Conservation (phyloP, 1,140 invertebrate genomes). For the Leguminivora glycinivorella region DNA sequence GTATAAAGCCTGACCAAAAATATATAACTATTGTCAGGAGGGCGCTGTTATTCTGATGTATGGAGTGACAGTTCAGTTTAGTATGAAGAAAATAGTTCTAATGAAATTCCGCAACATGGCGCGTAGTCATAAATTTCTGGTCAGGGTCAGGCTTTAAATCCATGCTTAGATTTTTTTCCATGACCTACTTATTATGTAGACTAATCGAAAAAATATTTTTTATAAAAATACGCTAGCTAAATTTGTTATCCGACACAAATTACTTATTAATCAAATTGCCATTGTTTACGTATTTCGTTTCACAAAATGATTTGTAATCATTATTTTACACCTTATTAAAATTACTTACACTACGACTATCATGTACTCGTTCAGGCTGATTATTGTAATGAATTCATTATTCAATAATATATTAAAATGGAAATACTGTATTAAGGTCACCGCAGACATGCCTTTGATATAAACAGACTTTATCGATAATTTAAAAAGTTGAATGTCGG, state of each 20-base stretch:
- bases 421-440: too few relatives aligned
- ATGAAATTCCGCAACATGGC: too few relatives aligned
- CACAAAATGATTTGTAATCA: conserved; percentile 26
- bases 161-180: not conserved
- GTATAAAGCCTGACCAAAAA: too few relatives aligned
- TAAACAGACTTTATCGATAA: too few relatives aligned
- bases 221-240: conserved; percentile 22
- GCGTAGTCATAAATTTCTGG: too few relatives aligned
- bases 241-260: conserved; percentile 13
- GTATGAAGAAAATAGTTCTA: too few relatives aligned
- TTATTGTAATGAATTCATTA: not conserved
- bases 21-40: too few relatives aligned
- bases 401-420: not conserved
- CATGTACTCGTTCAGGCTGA: conserved; percentile 4
- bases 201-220: conserved; percentile 2
- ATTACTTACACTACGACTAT: not conserved
- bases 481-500: too few relatives aligned
- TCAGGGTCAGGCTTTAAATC: too few relatives aligned
- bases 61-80: too few relatives aligned
- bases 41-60: too few relatives aligned
- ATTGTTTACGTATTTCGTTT: conserved; percentile 24
- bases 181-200: not conserved
- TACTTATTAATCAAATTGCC: conserved; percentile 20
- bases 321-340: not conserved
- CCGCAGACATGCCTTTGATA: too few relatives aligned